Conservation (phyloP, 2,888 invertebrate species). For the Uropetala carovei region DNA sequence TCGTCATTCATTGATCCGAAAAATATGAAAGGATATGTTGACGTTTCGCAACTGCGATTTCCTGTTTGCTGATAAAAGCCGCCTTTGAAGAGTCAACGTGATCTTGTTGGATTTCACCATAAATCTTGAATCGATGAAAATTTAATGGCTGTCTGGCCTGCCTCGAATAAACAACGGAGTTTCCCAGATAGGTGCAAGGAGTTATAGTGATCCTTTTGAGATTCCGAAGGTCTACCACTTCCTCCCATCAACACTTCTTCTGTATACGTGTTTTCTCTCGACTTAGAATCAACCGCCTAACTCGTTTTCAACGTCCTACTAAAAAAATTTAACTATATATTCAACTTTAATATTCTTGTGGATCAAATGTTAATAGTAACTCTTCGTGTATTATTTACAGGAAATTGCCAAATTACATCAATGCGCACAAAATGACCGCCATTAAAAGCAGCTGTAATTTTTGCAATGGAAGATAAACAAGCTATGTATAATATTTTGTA, state of each 20-base stretch:
- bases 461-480: no score
- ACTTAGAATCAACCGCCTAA: background rate
- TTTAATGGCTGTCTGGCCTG: conserved; percentile 38
- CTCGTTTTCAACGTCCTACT: background rate
- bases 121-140: conserved; percentile 45
- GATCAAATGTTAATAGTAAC: background rate
- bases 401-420: background rate
- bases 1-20: background rate
- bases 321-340: background rate
- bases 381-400: background rate
- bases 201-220: conserved; percentile 4
- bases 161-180: conserved; percentile 2
- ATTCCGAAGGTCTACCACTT: conserved; percentile 31
- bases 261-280: background rate
- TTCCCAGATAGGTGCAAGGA: conserved; percentile 41
- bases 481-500: no score
- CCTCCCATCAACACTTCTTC: background rate
- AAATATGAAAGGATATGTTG: background rate
- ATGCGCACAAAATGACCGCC: background rate
- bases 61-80: conserved; percentile 13
- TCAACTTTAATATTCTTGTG: background rate
- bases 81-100: conserved; percentile 8
- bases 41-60: conserved; percentile 43
- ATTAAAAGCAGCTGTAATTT: background rate
- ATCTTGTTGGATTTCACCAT: background rate